Evolutionary conservation across 2,113 vertebrate species (phyloP), one percentile per base, ranked within the genome.

Genomic region (Paradisaea rubra): DNA sequence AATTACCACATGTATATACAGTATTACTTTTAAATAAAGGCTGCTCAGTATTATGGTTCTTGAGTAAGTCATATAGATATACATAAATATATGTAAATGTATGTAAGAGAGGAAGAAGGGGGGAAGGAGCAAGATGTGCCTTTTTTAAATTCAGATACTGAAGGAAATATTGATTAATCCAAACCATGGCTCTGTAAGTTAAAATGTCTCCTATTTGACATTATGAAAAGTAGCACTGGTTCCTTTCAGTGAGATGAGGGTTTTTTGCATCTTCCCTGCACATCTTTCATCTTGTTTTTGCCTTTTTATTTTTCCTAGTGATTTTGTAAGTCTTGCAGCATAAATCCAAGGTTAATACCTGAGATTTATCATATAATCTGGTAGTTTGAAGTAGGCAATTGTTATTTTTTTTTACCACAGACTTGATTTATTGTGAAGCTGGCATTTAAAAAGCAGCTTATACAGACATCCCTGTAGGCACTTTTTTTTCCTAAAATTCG

Each of bases 401-500:
- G 89, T 93, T 96, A 81, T 79, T 95, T 94, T 92, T 86, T 86
- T 93, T 95, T 94, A 79, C 76, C 50, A 52, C 63, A 80, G 70
- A 54, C 73, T 82, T 90, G 91, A 95, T 95, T 94, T 94, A 91
- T 93, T 94, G 59, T 91, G 74, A 93, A 94, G 63, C 70, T 95
- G 91, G 86, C 93, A 95, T 96, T 95, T 96, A 82, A 92, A 93
- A 94, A 94, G 70, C 90, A 89, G 88, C 70, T 96, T 93, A 95
- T 77, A 86, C 88, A 88, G 77, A 80, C 81, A 95, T 94, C 89
- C 89, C 95, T 95, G 57, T 64, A 86, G 96, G 94, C 96, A 90
- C n/a, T 89, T 71, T 64, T 80, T 89, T 82, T 53, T 7, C 4
- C 72, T 85, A 87, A 89, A 92, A 97, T 92, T 95, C 47, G 0